Base-by-base conservation (phyloP, 1,140 invertebrate species). In the Zophobas atratus region DNA sequence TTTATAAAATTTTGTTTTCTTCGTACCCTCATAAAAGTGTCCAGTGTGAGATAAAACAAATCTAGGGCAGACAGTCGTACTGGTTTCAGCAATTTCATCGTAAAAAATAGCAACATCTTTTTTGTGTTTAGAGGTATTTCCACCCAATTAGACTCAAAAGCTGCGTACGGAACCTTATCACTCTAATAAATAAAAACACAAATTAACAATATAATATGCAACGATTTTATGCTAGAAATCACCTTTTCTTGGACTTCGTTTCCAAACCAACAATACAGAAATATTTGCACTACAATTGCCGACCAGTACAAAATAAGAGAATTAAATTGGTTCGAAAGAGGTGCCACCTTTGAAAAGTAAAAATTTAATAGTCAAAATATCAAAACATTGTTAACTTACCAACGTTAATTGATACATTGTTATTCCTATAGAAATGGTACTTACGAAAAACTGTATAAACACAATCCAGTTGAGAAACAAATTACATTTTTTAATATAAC, bases 271-370 rank as follows among this genome's bases (percentile, higher is more conserved):
- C 20, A 20, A 20, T 0, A 20, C 20, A 20, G 20, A 20, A 20
- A 20, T 20, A 20, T 33, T 55, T 55, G 2, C 6, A 55, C 53
- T 55, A 55, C 35, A 34, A 55, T 55, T 55, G 53, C 53, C 53
- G 35, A 34, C 8, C 53, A 20, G 6, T 55, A 55, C 8, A 34
- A 34, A 5, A 55, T 5, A n/a, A 55, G 32, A 20, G 53, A 55
- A 33, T 55, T 34, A 33, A 55, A 55, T 55, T 55, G 32, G 1
- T 20, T 55, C 0, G 53, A 55, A 55, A 55, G 35, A 1, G 53
- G 53, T 3, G 35, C 35, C 6, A 51, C 49, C 49, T 51, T 46
- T 4, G 8, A 46, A 46, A 20, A 20, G 0, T 20, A 20, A 0
- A 20, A 20, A 20, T 20, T 20, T 20, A 20, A 20, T 20, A 20